Conservation (phyloP, 2,113 vertebrate genomes). For the Buteo buteo region DNA sequence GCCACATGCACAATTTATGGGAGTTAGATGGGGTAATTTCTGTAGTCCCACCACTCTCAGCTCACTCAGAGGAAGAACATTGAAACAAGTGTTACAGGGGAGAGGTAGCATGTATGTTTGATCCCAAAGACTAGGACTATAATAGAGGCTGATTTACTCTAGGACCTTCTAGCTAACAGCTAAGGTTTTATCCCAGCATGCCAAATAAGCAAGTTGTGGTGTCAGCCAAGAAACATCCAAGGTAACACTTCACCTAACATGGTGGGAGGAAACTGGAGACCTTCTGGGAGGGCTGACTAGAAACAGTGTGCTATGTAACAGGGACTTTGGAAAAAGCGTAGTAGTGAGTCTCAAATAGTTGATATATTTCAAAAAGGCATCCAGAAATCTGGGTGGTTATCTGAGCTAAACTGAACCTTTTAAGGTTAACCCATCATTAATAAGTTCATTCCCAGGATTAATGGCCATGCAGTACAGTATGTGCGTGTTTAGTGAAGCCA, state of each 20-base stretch:
- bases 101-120: background rate
- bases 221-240: background rate
- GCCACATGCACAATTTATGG: background rate
- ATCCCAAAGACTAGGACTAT: background rate
- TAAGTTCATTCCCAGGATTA: conserved; percentile 63
- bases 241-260: background rate
- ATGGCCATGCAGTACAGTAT: conserved; percentile 27
- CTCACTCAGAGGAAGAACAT: background rate
- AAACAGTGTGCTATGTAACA: background rate
- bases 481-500: conserved; percentile 50
- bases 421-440: conserved; percentile 51
- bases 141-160: background rate
- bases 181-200: background rate
- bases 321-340: background rate
- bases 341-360: background rate
- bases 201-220: background rate
- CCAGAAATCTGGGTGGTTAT: conserved; percentile 57
- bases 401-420: conserved; percentile 41
- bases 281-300: background rate
- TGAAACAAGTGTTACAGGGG: background rate
- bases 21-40: background rate
- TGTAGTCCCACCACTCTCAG: background rate
- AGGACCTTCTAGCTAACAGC: background rate
- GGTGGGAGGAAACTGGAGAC: background rate
- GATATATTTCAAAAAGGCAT: conserved; percentile 11